Base-by-base conservation (phyloP, 2,113 vertebrate genomes). In the Bujurquina vittata region DNA sequence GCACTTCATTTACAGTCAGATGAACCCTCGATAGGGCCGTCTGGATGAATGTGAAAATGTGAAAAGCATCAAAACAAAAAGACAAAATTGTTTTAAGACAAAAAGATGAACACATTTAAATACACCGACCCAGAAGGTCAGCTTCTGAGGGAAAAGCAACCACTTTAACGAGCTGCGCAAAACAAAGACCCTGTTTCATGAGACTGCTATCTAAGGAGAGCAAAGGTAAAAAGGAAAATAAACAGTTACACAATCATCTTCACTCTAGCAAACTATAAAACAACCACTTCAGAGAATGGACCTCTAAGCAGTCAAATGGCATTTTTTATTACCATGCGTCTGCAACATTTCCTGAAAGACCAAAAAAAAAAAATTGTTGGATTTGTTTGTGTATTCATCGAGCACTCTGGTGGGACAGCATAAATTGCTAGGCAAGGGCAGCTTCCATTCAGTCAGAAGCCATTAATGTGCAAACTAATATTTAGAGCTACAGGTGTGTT, bases 401-500 rank as follows among this genome's bases (percentile, higher is more conserved):
- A 56, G 73, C 43, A 49, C 79, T 90, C 81, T 77, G 72, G 79
- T 74, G 65, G 79, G 49, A 87, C 31, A 57, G 55, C 8, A 14
- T 60, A 72, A 87, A 87, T 73, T 85, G 81, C 81, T 80, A 90
- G 78, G 18, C 77, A 79, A 80, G 29, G 84, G 33, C 54, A 1
- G 62, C 78, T 87, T 81, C 82, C 84, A 90, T 85, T 86, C 81
- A 86, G 63, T 74, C 75, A 80, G 73, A 86, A 88, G 74, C 62
- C 77, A 92, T 91, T 91, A 86, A 86, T 77, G 84, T 73, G 69
- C 37, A 83, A 80, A 85, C 81, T 63, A 83, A 86, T 90, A 89
- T 86, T 86, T 26, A 35, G 58, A 69, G 76, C 83, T 75, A 84
- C 92, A 93, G 91, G 81, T 92, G 92, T 90, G 86, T 91, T 91